Percentiles rank a stretch among this genome's conserved stretches.
Conservation (phyloP, 1,140 invertebrate genomes). For the Hycleus cichorii region DNA sequence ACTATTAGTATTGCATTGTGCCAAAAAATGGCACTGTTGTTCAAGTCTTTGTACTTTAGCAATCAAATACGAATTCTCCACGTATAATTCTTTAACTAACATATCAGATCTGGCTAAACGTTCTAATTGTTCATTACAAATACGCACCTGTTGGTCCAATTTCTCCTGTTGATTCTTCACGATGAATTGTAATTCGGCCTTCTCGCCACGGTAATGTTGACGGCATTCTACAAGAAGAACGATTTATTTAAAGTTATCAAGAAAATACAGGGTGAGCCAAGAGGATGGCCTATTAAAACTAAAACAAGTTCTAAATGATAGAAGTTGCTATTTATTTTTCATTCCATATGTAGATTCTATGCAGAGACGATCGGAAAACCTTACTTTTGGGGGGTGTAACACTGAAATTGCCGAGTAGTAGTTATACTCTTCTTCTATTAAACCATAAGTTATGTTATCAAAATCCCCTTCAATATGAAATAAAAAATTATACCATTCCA, state of each 20-base stretch:
- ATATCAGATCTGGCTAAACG: conserved; percentile 64
- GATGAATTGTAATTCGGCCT: conserved; percentile 50
- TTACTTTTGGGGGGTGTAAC: too few relatives aligned
- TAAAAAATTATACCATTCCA: too few relatives aligned
- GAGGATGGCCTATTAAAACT: not conserved
- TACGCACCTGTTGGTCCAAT: conserved; percentile 55
- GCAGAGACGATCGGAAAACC: too few relatives aligned
- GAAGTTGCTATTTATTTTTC: too few relatives aligned
- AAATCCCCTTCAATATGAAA: too few relatives aligned
- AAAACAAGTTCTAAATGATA: not conserved
- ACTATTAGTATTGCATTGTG: conserved; percentile 42
- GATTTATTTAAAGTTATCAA: not conserved
- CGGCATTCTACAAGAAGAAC: conserved; percentile 47
- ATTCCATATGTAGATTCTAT: too few relatives aligned
- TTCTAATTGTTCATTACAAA: conserved; percentile 49
- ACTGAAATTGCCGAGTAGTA: too few relatives aligned
- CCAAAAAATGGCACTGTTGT: conserved; percentile 48
- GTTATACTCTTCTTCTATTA: too few relatives aligned
- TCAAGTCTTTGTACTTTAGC: conserved; percentile 56
- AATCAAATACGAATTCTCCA: conserved; percentile 69
- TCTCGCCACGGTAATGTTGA: conserved; percentile 55
- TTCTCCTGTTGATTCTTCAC: conserved; percentile 53
- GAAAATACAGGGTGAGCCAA: not conserved
- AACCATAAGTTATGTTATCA: too few relatives aligned
- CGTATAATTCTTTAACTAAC: conserved; percentile 67